Base-by-base conservation (phyloP, 2,113 vertebrate species). In the Papio anubis region DNA sequence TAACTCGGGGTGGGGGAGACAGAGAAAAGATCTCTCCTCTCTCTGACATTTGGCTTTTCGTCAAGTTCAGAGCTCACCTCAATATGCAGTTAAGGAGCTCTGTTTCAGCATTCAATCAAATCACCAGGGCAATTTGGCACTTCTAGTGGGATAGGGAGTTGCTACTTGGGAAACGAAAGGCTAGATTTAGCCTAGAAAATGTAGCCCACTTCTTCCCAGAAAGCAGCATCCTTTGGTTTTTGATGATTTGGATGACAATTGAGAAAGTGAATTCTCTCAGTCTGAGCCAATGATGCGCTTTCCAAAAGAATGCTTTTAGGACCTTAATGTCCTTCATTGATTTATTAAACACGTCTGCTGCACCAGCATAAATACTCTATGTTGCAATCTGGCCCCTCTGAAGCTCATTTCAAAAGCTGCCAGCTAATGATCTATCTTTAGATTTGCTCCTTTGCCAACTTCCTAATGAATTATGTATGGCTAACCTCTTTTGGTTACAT, bases 391-490 rank as follows among this genome's bases (percentile, higher is more conserved):
- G 83, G 87, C 50, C 80, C 94, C 76, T 97, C 84, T 96, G 93
- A 96, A 98, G 88, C 85, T 96, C 81, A 70, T 90, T 97, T 96
- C 92, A 97, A 96, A 98, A 90, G 92, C 96, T 97, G 80, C 94
- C 96, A 96, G 91, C 92, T 98, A 98, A 96, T 98, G 96, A 96
- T 96, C 98, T 98, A 96, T 98, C 96, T 98, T 98, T 98, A 98
- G 97, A 96, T 95, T 95, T 96, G 93, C 59, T 97, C 95, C 96
- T 97, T 96, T 97, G 96, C 96, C 97, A 90, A 82, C 81, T 96
- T 97, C 94, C 96, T 98, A 95, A 97, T 97, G 97, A 98, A 98
- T 97, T 97, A 97, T 98, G 96, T 96, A 98, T 98, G 90, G 95
- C 93, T 96, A 97, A 94, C 95, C 93, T 98, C 97, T 97, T 96